phyloP scores from a whole-genome alignment of 2,113 vertebrate genomes.

The Physeter macrocephalus region DNA sequence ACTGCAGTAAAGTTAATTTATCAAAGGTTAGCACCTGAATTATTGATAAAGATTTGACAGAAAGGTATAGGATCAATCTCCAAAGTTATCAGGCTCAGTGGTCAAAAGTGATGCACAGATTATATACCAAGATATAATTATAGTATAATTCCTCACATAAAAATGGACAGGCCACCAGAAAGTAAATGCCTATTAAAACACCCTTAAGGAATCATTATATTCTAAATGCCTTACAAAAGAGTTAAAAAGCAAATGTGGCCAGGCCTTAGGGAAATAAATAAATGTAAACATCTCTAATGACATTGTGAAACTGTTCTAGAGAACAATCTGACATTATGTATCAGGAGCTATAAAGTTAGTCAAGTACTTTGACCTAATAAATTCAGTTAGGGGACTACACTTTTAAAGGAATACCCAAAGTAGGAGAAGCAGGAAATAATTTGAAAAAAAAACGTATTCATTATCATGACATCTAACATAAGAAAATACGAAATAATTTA shows the following conservation, averaged over 20 bases:
- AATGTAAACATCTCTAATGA: background rate
- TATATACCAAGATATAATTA: slow-evolving; percentile 27
- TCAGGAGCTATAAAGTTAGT: background rate
- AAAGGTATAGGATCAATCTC: background rate
- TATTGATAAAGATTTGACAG: slow-evolving; percentile 6
- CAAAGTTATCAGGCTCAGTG: background rate
- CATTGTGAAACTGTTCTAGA: background rate
- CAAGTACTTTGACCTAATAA: background rate
- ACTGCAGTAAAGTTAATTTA: background rate
- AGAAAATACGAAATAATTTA: background rate
- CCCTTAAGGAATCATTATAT: background rate
- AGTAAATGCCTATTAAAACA: slow-evolving; percentile 5
- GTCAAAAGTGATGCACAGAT: slow-evolving; percentile 1
- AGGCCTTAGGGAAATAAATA: background rate
- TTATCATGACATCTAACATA: background rate
- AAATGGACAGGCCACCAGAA: background rate
- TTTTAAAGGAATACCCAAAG: background rate
- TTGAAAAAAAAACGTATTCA: background rate
- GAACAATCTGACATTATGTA: background rate
- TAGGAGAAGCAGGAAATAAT: background rate
- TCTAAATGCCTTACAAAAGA: background rate
- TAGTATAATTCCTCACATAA: slow-evolving; percentile 11
- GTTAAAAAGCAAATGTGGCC: background rate
- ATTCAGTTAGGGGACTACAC: background rate
- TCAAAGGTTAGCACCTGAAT: slow-evolving; percentile 6